phyloP scores from a whole-genome alignment of 2,113 vertebrate species.

The Pomatorhinus ruficollis region DNA sequence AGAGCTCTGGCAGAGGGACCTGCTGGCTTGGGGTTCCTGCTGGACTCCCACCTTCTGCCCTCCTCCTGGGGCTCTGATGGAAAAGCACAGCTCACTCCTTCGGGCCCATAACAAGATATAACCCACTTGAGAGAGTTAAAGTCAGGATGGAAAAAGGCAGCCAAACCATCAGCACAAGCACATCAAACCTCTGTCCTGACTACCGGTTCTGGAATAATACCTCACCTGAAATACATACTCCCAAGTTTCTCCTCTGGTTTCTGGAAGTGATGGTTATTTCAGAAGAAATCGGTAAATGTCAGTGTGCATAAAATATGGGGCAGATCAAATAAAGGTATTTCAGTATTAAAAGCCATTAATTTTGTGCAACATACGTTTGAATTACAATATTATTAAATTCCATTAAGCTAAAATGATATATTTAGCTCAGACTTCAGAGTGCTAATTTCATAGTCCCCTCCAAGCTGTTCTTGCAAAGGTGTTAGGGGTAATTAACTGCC shows the following conservation, averaged over 20 bases:
- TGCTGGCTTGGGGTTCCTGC: background rate
- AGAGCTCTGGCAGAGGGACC: rapidly evolving
- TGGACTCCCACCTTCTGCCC: rapidly evolving
- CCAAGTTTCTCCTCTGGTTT: background rate
- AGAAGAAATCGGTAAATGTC: conserved; percentile 71
- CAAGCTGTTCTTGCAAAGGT: conserved; percentile 71
- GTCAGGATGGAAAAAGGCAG: background rate
- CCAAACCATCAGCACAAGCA: background rate
- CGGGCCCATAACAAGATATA: background rate
- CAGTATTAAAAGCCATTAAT: conserved; percentile 68
- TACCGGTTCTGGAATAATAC: conserved; percentile 3
- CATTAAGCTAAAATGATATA: conserved; percentile 63
- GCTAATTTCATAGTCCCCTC: conserved; percentile 73
- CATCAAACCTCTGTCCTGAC: background rate
- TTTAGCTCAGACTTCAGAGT: conserved; percentile 64
- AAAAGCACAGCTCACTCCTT: background rate
- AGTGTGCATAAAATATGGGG: conserved; percentile 43
- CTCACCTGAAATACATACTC: background rate
- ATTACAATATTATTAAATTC: conserved; percentile 72
- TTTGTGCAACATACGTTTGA: conserved; percentile 60
- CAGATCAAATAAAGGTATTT: conserved; percentile 67
- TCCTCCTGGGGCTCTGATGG: background rate
- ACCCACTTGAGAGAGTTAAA: background rate
- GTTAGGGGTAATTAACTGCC: conserved; percentile 77
- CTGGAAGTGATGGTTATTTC: conserved; percentile 46